These are phyloP conservation scores for Ophion costatus DNA, from an alignment of 2,888 invertebrate genomes.

Conservation along the genomic window DNA sequence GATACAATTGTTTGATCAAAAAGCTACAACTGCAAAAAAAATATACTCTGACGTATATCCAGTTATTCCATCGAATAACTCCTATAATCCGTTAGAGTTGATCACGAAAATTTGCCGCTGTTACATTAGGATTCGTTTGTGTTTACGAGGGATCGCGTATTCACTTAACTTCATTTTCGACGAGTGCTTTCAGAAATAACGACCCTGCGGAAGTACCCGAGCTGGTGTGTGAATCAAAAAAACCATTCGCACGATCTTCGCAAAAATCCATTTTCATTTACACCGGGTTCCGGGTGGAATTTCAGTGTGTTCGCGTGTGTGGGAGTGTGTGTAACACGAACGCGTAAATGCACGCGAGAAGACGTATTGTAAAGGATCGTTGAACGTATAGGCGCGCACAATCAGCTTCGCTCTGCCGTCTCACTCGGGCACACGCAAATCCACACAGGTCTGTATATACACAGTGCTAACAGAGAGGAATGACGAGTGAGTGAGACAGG, in stretches of 20 bases:
- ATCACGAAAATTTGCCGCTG: neutral
- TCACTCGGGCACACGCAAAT: slow-evolving; percentile 58
- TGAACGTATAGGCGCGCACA: slow-evolving; percentile 60
- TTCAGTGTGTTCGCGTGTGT: neutral
- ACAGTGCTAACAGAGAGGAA: slow-evolving; percentile 43
- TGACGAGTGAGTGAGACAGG: slow-evolving; percentile 55
- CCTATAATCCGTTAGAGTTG: neutral
- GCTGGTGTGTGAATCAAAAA: slow-evolving; percentile 21
- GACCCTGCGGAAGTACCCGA: slow-evolving; percentile 34
- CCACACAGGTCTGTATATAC: slow-evolving; percentile 38
- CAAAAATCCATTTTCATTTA: slow-evolving; percentile 60
- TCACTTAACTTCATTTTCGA: neutral
- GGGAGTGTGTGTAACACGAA: slow-evolving; percentile 43
- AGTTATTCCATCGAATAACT: neutral
- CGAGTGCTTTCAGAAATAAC: slow-evolving; percentile 38
- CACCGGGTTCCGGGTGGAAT: slow-evolving; percentile 12
- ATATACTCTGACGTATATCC: neutral
- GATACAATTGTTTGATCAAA: neutral
- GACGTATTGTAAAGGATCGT: slow-evolving; percentile 57
- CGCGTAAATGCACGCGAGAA: slow-evolving; percentile 54
- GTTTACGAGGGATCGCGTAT: neutral
- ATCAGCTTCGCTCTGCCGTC: slow-evolving; percentile 57
- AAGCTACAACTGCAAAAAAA: neutral
- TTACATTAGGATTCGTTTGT: neutral
- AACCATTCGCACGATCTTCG: slow-evolving; percentile 37